Base-by-base conservation (phyloP, 2,113 vertebrate genomes). In the Chaetura pelagica region DNA sequence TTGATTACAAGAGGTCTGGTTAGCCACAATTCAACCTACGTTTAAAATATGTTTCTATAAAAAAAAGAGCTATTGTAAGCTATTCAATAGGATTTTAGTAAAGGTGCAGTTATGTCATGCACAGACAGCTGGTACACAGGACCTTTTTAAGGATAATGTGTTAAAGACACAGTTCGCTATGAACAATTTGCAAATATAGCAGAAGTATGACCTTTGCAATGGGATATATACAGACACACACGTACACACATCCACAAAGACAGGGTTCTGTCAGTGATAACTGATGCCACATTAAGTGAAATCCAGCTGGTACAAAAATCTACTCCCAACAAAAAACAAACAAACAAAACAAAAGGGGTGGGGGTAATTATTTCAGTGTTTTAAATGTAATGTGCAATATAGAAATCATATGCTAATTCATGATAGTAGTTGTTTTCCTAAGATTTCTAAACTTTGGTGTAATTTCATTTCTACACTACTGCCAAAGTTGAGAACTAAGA, bases 1-100 rank as follows among this genome's bases (percentile, higher is more conserved):
- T 12, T 49, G 30, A 49, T 21, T 71, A 72, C 0, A 0, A 71
- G 19, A 66, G 23, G 34, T 32, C 27, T 55, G n/a, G 44, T 67
- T 86, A 82, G 32, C 16, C 35, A 75, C 57, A 82, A 61, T 35
- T 89, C 44, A 66, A 68, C 23, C 8, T 42, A 52, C 0, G 0
- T 38, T 38, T 58, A 62, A 87, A 91, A 83, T n/a, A 14, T 4
- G 1, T 22, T 59, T 90, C 63, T 44, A 57, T 42, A 29, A 24
- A 63, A 57, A 57, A 49, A 13, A 49, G 15, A 62, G 20, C 7
- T 54, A 14, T 12, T 63, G 5, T 40, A 68, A 68, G 8, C 23
- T 55, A n/a, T 1, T 2, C 9, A 49, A 34, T 9, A 67, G 15
- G 19, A 87, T 71, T 79, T 80, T 34, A 58, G n/a, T 81, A 59